Base-by-base conservation (phyloP, 2,888 invertebrate species). In the Macaria notata region DNA sequence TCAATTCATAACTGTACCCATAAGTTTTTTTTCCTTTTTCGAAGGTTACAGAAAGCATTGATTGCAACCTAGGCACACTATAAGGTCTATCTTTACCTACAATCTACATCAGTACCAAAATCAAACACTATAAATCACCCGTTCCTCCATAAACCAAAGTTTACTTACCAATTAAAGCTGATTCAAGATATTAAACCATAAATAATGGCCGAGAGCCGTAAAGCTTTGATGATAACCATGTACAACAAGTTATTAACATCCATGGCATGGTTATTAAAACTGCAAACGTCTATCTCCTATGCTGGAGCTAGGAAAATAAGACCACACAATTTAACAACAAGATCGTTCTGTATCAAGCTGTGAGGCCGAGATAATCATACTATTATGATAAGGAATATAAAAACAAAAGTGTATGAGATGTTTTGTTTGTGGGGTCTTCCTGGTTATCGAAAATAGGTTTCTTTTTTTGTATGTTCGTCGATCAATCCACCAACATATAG, bases 111-210 rank as follows among this genome's bases (percentile, higher is more conserved):
- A 43, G 46, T 39, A 58, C 43, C 7, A 54, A 59, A 47, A 59
- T 54, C 54, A 48, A 55, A 48, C 45, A 41, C 48, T 9, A 59
- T 48, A 59, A 57, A 57, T 52, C 52, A 43, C 31, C 29, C 41
- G 48, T 51, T 31, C 48, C 45, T 51, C 59, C 51, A 52, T 54
- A 59, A 59, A 59, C 41, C 49, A 51, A 43, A 53, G 48, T 64
- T 51, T 54, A 50, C 54, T 50, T 47, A 54, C 49, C 59, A 66
- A 72, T 73, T 66, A 71, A 66, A 64, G 65, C 67, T 73, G 68
- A 68, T 70, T 63, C 60, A 52, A 65, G 68, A 70, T 66, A 72
- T 72, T 70, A 68, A 60, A 50, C 64, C 63, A 70, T 77, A 71
- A 73, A 75, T 75, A 71, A 69, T 66, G 52, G 41, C 47, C 53